These are phyloP conservation scores for Gymnoscelis rufifasciata DNA, from an alignment of 2,888 invertebrate genomes.

Conservation along the genomic window DNA sequence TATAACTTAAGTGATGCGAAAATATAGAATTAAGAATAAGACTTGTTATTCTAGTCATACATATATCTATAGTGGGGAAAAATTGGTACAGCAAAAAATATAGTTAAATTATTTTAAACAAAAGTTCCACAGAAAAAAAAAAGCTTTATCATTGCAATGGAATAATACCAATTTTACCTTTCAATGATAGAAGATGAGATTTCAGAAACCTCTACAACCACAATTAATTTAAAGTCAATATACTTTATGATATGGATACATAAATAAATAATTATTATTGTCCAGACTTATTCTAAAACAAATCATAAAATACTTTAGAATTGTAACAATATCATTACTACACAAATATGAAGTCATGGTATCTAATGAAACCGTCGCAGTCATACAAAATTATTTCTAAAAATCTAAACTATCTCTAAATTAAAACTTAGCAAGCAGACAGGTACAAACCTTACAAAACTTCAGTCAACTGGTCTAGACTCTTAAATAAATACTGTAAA, in stretches of 20 bases:
- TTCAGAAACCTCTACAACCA: constrained; percentile 39
- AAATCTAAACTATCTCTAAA: constrained; percentile 48
- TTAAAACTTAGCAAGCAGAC: constrained; percentile 46
- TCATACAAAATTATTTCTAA: constrained; percentile 51
- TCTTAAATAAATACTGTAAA: constrained; percentile 13
- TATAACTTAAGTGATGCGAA: background rate
- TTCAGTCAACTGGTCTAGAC: constrained; percentile 39
- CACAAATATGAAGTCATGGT: constrained; percentile 28
- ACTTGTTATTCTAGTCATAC: background rate
- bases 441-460: constrained; percentile 56
- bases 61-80: no score
- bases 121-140: no score
- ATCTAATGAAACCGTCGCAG: constrained; percentile 36
- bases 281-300: constrained; percentile 15
- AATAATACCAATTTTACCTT: constrained; percentile 16
- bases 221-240: constrained; percentile 23
- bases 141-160: background rate
- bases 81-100: no score
- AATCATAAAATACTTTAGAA: constrained; percentile 31
- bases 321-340: constrained; percentile 20
- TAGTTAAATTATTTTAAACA: no score
- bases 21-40: background rate
- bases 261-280: constrained; percentile 17
- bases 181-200: constrained; percentile 34
- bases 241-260: constrained; percentile 10